These are phyloP conservation scores for Acleris literana DNA, from an alignment of 2,888 invertebrate genomes.

Conservation along the genomic window DNA sequence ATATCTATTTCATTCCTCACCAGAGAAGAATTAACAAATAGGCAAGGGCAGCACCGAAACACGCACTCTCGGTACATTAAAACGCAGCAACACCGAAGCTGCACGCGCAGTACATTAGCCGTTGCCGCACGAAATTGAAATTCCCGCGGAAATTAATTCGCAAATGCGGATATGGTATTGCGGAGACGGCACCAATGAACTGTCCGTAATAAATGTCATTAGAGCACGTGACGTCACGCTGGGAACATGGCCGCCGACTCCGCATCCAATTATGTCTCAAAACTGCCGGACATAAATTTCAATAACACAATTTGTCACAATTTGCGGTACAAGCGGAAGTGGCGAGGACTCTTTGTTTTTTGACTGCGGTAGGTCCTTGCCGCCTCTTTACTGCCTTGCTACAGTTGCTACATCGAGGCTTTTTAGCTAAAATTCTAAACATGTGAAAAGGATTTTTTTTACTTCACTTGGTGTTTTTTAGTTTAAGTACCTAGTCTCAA, in stretches of 20 bases:
- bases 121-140: conserved; percentile 48
- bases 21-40: too few species aligned
- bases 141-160: conserved; percentile 70
- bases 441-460: too few species aligned
- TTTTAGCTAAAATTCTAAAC: too few species aligned
- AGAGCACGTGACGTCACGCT: conserved; percentile 72
- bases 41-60: neutral
- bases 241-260: conserved; percentile 66
- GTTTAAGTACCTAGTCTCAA: too few species aligned
- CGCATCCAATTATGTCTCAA: conserved; percentile 77
- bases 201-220: conserved; percentile 77
- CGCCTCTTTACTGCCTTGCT: conserved; percentile 5
- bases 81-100: neutral
- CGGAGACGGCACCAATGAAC: conserved; percentile 70
- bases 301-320: conserved; percentile 78
- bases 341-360: conserved; percentile 60
- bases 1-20: too few species aligned
- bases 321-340: conserved; percentile 62
- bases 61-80: neutral
- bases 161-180: conserved; percentile 60
- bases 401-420: too few species aligned
- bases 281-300: conserved; percentile 78
- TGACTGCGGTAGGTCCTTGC: conserved; percentile 48
- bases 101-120: conserved; percentile 35
- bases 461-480: too few species aligned